phyloP scores from a whole-genome alignment of 2,888 invertebrate genomes.

The Panorpa germanica region DNA sequence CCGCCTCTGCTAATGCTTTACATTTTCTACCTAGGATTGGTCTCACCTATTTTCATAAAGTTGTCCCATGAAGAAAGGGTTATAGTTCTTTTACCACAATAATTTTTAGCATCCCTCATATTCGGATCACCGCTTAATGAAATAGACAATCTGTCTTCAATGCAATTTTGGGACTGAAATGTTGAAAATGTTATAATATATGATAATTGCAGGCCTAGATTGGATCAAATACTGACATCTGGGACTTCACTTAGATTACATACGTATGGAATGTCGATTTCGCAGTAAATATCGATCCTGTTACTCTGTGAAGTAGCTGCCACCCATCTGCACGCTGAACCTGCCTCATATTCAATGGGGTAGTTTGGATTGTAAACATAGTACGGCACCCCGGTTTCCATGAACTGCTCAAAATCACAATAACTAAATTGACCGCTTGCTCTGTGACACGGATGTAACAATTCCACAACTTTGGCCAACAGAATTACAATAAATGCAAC shows the following conservation, averaged over 20 bases:
- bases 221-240: too few relatives aligned
- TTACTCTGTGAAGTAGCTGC: slow-evolving; percentile 23
- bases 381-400: too few relatives aligned
- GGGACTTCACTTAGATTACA: slow-evolving; percentile 13
- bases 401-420: too few relatives aligned
- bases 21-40: too few relatives aligned
- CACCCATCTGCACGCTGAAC: slow-evolving; percentile 30
- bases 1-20: too few relatives aligned
- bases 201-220: background rate
- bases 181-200: slow-evolving; percentile 2
- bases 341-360: slow-evolving; percentile 23
- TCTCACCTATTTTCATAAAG: slow-evolving; percentile 15
- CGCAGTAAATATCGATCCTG: slow-evolving; percentile 28
- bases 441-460: too few relatives aligned
- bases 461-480: too few relatives aligned
- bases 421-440: too few relatives aligned
- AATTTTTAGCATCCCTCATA: slow-evolving; percentile 25
- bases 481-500: too few relatives aligned
- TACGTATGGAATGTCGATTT: slow-evolving; percentile 29
- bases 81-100: slow-evolving; percentile 30
- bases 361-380: slow-evolving; percentile 28
- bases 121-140: slow-evolving; percentile 28
- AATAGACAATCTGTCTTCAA: slow-evolving; percentile 27
- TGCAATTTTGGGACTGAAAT: slow-evolving; percentile 27
- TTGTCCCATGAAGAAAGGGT: slow-evolving; percentile 15